Base-by-base conservation (phyloP, 2,797 vertebrate species). In the Vireo griseus region DNA sequence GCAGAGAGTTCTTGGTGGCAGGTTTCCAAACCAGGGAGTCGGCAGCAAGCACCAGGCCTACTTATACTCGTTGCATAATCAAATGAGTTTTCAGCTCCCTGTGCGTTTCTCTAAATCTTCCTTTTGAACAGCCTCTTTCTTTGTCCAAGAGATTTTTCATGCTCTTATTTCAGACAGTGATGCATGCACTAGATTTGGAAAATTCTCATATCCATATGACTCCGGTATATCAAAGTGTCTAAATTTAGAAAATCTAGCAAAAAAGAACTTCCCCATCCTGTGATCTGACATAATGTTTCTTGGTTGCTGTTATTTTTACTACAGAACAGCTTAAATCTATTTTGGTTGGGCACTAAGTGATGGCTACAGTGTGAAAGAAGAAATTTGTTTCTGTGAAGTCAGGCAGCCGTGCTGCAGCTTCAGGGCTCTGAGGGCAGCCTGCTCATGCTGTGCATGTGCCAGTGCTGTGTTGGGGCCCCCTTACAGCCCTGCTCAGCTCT, bases 21-120 rank as follows among this genome's bases (percentile, higher is more conserved):
- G 65, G n/a, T 61, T 93, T 95, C 92, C 93, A 94, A 87, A 73
- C 13, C 37, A 55, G 83, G 73, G 74, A 87, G 86, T 72, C 81
- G 0, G 59, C 47, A 90, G 82, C 73, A 68, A 96, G 58, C 68
- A 76, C 54, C 63, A 93, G 95, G 48, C 83, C 92, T 94, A 71
- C 65, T 94, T 94, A 69, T 17, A 50, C 2, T 3, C 2, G 0
- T 92, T 94, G 86, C 16, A 0, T 94, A 94, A 96, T 83, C 48
- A 69, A 71, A 91, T 55, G 57, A 91, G 67, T 87, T 94, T 94
- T 83, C 75, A 80, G 63, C 48, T 94, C 74, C 61, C 35, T 44
- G 16, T 81, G 58, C 10, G 0, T 78, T 92, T 82, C 86, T 94
- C 51, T 76, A 59, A 72, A 54, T 87, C 88, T 85, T 92, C 45